Evolutionary conservation across 2,888 invertebrate genomes (phyloP).

Genomic region (Bellardia bayeri): DNA sequence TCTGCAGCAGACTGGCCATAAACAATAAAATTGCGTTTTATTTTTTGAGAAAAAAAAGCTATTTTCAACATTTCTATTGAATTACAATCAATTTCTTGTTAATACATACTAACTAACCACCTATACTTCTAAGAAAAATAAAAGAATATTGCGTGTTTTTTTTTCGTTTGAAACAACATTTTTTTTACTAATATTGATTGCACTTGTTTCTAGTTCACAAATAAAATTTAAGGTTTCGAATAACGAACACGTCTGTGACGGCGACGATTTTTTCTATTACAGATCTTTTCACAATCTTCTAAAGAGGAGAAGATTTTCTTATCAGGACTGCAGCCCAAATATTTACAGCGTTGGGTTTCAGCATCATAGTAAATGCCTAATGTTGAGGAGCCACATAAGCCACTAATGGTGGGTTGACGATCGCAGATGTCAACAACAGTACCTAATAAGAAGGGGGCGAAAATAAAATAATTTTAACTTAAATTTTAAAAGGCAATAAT

Average conservation of each 20-base stretch:
- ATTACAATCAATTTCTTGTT: neutral
- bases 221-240: slow-evolving; percentile 51
- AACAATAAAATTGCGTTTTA: slow-evolving; percentile 40
- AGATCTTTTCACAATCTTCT: slow-evolving; percentile 81
- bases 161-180: neutral
- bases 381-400: slow-evolving; percentile 80
- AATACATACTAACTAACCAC: neutral
- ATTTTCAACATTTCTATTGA: slow-evolving; percentile 15
- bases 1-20: neutral
- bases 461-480: neutral
- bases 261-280: slow-evolving; percentile 79
- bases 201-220: neutral
- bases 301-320: slow-evolving; percentile 79
- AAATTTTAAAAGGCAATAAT: neutral
- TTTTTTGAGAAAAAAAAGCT: neutral
- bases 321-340: slow-evolving; percentile 80
- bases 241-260: slow-evolving; percentile 73
- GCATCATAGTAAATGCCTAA: slow-evolving; percentile 81
- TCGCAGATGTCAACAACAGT: slow-evolving; percentile 78
- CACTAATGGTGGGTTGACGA: slow-evolving; percentile 79
- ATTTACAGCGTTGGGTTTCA: slow-evolving; percentile 81
- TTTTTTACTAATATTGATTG: neutral
- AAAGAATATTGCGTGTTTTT: slow-evolving; percentile 31
- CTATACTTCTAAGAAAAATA: neutral
- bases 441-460: slow-evolving; percentile 71